These are phyloP conservation scores for Hyphantria cunea DNA, from an alignment of 1,140 invertebrate genomes.

Conservation along the genomic window DNA sequence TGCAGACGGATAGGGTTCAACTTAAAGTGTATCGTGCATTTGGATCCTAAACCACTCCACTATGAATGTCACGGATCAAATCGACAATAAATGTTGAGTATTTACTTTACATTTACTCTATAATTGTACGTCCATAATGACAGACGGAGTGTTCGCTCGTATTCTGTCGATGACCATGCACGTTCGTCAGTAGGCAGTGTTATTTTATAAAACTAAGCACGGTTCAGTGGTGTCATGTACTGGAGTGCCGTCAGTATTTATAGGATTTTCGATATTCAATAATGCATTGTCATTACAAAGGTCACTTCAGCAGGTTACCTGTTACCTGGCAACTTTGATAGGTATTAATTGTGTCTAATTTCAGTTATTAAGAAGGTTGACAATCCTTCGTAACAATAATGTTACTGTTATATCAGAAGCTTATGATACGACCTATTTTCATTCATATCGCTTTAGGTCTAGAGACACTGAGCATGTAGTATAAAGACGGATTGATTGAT, in stretches of 20 bases:
- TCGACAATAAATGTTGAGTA: constrained; percentile 72
- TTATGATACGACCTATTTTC: too few relatives aligned
- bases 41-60: constrained; percentile 41
- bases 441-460: too few relatives aligned
- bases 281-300: constrained; percentile 15
- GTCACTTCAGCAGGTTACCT: neutral
- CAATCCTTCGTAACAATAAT: too few relatives aligned
- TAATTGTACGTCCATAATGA: constrained; percentile 67
- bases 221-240: constrained; percentile 14
- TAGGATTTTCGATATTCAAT: neutral
- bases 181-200: constrained; percentile 55
- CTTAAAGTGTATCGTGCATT: constrained; percentile 9
- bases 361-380: too few relatives aligned
- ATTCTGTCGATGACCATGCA: constrained; percentile 67
- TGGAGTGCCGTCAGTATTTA: constrained; percentile 2
- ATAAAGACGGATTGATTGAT: too few relatives aligned
- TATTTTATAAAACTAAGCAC: constrained; percentile 51
- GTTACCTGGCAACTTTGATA: neutral
- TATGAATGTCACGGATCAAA: constrained; percentile 70
- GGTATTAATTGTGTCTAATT: neutral
- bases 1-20: constrained; percentile 1
- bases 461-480: too few relatives aligned
- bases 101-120: constrained; percentile 78
- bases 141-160: constrained; percentile 49
- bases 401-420: too few relatives aligned